These are phyloP conservation scores for Cosmopolites sordidus DNA, from an alignment of 2,888 invertebrate genomes.

Conservation along the genomic window DNA sequence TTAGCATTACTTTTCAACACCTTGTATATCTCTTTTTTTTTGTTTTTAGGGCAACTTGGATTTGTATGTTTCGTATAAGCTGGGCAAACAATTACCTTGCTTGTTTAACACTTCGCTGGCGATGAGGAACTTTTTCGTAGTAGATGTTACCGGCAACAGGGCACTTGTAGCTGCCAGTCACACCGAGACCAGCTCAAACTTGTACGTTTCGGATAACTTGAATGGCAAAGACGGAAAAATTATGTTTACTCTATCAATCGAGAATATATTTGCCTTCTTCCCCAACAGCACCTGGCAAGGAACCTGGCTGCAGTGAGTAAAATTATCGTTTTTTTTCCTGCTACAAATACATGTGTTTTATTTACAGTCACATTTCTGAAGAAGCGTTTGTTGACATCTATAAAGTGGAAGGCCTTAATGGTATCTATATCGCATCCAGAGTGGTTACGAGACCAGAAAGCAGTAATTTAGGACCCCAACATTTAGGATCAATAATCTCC, in stretches of 20 bases:
- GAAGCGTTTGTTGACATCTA: slow-evolving; percentile 85
- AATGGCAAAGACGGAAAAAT: slow-evolving; percentile 54
- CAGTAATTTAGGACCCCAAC: slow-evolving; percentile 64
- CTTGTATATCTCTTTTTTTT: background rate
- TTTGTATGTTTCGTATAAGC: slow-evolving; percentile 72
- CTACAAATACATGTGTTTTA: background rate
- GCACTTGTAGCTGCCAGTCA: slow-evolving; percentile 81
- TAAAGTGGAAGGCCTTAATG: slow-evolving; percentile 79
- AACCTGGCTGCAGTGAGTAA: slow-evolving; percentile 75
- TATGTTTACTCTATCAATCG: slow-evolving; percentile 73
- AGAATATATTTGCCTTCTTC: slow-evolving; percentile 77
- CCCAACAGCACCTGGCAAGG: slow-evolving; percentile 77
- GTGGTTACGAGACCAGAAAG: slow-evolving; percentile 55
- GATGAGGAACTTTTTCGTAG: slow-evolving; percentile 69
- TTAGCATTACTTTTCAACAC: too few relatives aligned
- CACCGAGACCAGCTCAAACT: slow-evolving; percentile 64
- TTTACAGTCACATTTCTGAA: slow-evolving; percentile 45
- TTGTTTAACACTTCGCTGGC: slow-evolving; percentile 69
- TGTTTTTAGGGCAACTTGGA: slow-evolving; percentile 44
- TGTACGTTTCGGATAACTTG: slow-evolving; percentile 74
- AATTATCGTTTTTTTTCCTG: too few relatives aligned
- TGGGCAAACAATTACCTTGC: slow-evolving; percentile 66
- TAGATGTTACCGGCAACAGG: slow-evolving; percentile 76
- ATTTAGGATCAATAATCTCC: slow-evolving; percentile 74
- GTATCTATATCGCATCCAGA: slow-evolving; percentile 85